Evolutionary conservation across 2,113 vertebrate species (phyloP), one percentile per base, ranked within the genome.

Genomic region (Okapia johnstoni): DNA sequence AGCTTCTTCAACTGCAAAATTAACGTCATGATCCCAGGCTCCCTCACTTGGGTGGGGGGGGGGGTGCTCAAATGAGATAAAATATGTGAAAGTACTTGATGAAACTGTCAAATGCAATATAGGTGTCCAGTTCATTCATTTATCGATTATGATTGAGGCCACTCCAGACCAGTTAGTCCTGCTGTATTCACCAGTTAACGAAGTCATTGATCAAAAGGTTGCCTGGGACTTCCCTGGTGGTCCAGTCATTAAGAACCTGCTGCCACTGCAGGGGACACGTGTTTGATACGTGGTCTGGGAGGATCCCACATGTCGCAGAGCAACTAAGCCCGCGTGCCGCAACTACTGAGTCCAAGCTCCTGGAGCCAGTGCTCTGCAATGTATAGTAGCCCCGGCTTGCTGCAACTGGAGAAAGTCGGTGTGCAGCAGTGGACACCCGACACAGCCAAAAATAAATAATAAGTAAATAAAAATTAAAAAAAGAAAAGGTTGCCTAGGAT

Each of bases 131-230:
- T 2, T 40, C 58, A 13, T 13, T 58, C n/a, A 5, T 3, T 16
- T 28, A 16, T 66, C 16, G 1, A 8, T 81, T 15, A 8, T 2
- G 43, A 28, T 4, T 46, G 84, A 85, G 57, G 15, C 33, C 1
- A 1, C 3, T 0, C 0, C 40, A 3, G 2, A 2, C 48, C 21
- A n/a, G 2, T 14, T 16, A 54, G 10, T 3, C 15, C 26, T 46
- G 30, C 6, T 46, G 54, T 89, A 0, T 55, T 80, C 60, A 33
- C n/a, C 60, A 28, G 17, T 58, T 33, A 25, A 70, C 46, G 60
- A 48, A 61, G 52, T 57, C 33, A 28, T 2, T 76, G 66, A 58
- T 76, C 15, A 30, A 26, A 33, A 50, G 28, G 13, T 17, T 26
- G 33, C 17, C 54, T 52, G 76, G 76, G 70, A 33, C 70, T 26